These are phyloP conservation scores for Apaloderma vittatum DNA, from an alignment of 2,113 vertebrate species.

Conservation along the genomic window DNA sequence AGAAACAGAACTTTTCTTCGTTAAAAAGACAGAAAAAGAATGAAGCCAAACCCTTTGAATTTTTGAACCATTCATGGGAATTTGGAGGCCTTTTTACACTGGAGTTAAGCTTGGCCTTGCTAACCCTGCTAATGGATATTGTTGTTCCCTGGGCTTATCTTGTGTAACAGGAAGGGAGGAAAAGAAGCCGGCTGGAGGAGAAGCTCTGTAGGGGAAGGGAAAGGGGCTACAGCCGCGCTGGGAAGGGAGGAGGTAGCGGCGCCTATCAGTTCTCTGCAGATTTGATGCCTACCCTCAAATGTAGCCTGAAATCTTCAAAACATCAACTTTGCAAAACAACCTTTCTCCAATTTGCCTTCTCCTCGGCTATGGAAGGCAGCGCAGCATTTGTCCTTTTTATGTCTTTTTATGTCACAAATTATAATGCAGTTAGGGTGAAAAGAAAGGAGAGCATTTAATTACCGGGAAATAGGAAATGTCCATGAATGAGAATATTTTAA, in stretches of 20 bases:
- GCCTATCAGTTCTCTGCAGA: slow-evolving; percentile 15
- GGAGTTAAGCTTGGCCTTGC: neutral
- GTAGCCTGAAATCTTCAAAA: neutral
- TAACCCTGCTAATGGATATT: neutral
- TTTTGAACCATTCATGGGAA: neutral
- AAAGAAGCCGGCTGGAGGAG: neutral
- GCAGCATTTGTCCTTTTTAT: neutral
- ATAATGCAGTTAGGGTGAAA: neutral
- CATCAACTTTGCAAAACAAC: neutral
- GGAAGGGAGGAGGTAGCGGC: neutral
- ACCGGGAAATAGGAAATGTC: neutral
- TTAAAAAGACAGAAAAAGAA: neutral
- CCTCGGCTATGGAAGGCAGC: neutral
- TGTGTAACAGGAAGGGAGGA: neutral
- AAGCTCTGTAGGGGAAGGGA: neutral
- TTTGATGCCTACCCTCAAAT: neutral
- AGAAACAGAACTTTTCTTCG: neutral
- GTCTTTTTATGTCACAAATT: neutral
- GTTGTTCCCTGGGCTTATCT: slow-evolving; percentile 17
- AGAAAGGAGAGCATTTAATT: slow-evolving; percentile 9
- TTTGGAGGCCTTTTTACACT: neutral
- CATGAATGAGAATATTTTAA: neutral
- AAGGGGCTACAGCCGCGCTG: fast-evolving
- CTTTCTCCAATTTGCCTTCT: neutral
- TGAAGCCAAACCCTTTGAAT: neutral